Evolutionary conservation across 2,113 vertebrate species (phyloP).

Genomic region (Ptilorrhoa leucosticta): DNA sequence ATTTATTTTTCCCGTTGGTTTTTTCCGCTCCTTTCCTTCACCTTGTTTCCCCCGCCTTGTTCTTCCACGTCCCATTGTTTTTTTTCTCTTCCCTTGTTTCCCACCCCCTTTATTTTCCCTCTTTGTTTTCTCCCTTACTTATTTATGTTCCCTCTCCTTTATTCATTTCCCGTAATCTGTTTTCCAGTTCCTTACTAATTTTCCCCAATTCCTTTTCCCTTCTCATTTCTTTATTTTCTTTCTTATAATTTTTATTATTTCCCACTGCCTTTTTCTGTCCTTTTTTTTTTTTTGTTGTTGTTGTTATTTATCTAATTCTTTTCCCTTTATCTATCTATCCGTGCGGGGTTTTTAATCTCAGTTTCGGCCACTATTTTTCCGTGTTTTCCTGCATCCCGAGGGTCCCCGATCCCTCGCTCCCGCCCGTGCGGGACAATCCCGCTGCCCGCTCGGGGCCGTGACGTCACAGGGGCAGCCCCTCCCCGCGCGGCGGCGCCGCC

Average conservation of each 20-base stretch:
- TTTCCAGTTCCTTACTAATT: background rate
- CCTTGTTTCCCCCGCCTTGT: background rate
- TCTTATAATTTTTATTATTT: background rate
- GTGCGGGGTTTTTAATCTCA: accelerated
- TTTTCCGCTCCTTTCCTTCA: background rate
- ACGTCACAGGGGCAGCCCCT: background rate
- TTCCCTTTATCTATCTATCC: background rate
- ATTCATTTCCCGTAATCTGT: accelerated
- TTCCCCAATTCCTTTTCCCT: no score
- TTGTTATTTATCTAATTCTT: no score
- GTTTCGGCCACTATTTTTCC: accelerated
- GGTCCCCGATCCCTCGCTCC: accelerated
- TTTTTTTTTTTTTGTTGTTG: background rate
- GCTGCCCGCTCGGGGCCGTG: accelerated
- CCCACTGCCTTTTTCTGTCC: background rate
- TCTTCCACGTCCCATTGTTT: background rate
- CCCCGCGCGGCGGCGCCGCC: accelerated
- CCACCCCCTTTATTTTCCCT: accelerated
- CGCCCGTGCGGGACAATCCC: background rate
- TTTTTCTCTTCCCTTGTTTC: background rate
- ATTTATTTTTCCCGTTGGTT: accelerated
- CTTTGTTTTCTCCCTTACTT: background rate
- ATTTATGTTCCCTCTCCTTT: background rate
- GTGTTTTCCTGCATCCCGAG: background rate
- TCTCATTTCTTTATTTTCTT: accelerated